Percentiles rank a stretch among this genome's conserved stretches.
These are phyloP conservation scores for Ibidorhyncha struthersii DNA, from an alignment of 2,113 vertebrate species.

Conservation along the genomic window DNA sequence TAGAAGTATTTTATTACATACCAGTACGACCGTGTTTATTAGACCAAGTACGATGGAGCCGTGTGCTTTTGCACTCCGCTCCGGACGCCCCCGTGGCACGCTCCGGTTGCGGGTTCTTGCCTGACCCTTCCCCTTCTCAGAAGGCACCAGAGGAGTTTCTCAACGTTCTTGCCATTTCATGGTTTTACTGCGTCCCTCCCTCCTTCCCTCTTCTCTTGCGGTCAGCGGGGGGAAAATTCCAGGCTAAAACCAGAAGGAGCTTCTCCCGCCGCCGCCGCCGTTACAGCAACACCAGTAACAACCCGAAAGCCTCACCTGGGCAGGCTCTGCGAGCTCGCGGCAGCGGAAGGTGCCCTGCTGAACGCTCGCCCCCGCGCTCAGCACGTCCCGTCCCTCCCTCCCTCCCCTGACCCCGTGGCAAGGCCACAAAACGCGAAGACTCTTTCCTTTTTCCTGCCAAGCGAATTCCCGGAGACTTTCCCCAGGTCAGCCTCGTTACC, in stretches of 20 bases:
- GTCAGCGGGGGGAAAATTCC: neutral
- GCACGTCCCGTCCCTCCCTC: neutral
- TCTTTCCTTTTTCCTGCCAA: neutral
- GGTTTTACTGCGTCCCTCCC: neutral
- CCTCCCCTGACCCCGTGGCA: neutral
- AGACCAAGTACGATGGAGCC: rapidly evolving
- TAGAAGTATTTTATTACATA: rapidly evolving
- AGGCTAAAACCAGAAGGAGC: neutral
- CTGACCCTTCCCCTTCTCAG: neutral
- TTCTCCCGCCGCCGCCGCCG: neutral
- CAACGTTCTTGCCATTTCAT: too few relatives aligned
- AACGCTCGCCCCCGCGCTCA: neutral
- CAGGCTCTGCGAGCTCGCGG: too few relatives aligned
- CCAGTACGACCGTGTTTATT: rapidly evolving
- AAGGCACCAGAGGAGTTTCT: rapidly evolving
- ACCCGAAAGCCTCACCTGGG: neutral
- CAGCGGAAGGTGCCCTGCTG: too few relatives aligned
- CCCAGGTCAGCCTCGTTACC: neutral
- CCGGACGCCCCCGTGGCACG: rapidly evolving
- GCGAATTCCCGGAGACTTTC: neutral
- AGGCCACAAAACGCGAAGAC: neutral
- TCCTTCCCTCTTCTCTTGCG: neutral
- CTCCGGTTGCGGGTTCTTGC: neutral
- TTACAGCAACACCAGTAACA: neutral
- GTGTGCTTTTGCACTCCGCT: neutral